phyloP scores from a whole-genome alignment of 2,888 invertebrate species.

The Lasioglossum vierecki region DNA sequence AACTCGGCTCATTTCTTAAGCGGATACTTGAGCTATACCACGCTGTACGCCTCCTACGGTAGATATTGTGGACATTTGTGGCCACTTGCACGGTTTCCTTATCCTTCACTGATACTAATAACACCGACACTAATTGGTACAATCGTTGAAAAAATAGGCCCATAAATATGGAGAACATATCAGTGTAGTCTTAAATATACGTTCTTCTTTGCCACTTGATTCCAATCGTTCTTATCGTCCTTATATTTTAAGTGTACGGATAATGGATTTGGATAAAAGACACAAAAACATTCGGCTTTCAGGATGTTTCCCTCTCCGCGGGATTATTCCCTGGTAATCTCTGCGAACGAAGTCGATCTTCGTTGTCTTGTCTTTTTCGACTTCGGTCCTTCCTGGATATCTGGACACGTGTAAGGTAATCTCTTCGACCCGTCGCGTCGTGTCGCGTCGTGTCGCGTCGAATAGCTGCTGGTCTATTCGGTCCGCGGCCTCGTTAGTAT shows the following conservation, averaged over 20 bases:
- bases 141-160: neutral
- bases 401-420: slow-evolving; percentile 57
- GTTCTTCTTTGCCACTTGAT: neutral
- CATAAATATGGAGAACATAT: neutral
- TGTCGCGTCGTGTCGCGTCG: slow-evolving; percentile 48
- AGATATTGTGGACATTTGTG: neutral
- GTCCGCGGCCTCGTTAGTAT: slow-evolving; percentile 64
- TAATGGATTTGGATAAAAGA: neutral
- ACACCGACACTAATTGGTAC: neutral
- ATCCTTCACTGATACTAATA: neutral
- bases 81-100: neutral
- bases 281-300: slow-evolving; percentile 30
- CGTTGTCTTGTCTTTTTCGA: slow-evolving; percentile 8
- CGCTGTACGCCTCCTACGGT: slow-evolving; percentile 5
- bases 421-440: slow-evolving; percentile 45
- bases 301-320: slow-evolving; percentile 6
- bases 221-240: neutral
- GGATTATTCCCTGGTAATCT: slow-evolving; percentile 28
- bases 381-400: slow-evolving; percentile 19
- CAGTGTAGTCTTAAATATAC: too few relatives aligned
- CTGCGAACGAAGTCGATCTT: neutral
- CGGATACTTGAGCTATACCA: slow-evolving; percentile 33
- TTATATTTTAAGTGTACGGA: neutral
- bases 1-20: slow-evolving; percentile 65
- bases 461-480: slow-evolving; percentile 58